Evolutionary conservation across 2,797 vertebrate species (phyloP).

Genomic region (Poecilia gillii): DNA sequence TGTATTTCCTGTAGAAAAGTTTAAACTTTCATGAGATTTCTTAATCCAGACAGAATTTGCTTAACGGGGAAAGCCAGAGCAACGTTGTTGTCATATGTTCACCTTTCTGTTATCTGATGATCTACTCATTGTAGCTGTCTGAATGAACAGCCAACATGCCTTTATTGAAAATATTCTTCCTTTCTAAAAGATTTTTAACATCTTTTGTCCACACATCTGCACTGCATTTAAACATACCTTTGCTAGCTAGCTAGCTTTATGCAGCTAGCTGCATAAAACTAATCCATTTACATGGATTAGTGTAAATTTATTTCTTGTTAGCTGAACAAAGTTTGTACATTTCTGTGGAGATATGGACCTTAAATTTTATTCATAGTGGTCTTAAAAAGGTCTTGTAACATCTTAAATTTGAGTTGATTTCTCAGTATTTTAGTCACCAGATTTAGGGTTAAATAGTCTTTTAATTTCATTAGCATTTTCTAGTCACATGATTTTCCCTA

Average conservation of each 20-base stretch:
- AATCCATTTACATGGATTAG: no score
- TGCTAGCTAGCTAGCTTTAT: no score
- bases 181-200: neutral
- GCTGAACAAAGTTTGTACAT: no score
- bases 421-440: neutral
- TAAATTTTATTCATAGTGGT: no score
- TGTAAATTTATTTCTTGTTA: no score
- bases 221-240: no score
- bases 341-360: no score
- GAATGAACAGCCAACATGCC: neutral
- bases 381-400: no score
- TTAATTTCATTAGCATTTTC: no score
- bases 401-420: neutral
- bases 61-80: neutral
- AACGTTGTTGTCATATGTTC: neutral
- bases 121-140: neutral
- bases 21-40: neutral
- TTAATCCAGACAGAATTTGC: neutral
- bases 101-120: neutral
- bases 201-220: neutral
- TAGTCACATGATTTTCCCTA: neutral
- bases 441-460: neutral
- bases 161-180: neutral
- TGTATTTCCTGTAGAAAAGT: neutral
- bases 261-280: no score